phyloP scores from a whole-genome alignment of 37 sponge, comb jelly and placozoan genomes.

The Ianthella basta region DNA sequence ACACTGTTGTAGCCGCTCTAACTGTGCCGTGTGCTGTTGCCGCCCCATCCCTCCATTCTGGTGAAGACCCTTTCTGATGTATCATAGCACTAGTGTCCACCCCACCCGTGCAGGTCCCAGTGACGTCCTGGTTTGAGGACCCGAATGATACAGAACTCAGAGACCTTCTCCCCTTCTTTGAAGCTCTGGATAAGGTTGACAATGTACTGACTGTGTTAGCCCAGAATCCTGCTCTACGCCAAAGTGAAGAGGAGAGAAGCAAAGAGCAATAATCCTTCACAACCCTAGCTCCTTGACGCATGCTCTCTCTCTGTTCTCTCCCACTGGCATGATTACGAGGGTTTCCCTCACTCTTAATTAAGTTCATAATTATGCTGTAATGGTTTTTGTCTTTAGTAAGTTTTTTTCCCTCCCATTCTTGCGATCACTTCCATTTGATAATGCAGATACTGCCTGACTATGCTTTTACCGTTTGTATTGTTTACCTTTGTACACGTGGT shows the following conservation, averaged over 20 bases:
- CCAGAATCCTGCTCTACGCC: conserved; percentile 22
- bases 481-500: not conserved
- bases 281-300: not conserved
- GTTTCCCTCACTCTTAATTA: not conserved
- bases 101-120: conserved; percentile 87
- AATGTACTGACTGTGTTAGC: conserved; percentile 82
- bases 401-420: not conserved
- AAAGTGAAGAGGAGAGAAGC: not conserved
- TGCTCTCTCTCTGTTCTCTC: conserved; percentile 2
- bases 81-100: no score
- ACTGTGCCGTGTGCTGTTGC: no score
- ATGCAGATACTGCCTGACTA: not conserved
- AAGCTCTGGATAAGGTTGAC: conserved; percentile 90
- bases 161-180: conserved; percentile 98
- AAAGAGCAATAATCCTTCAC: not conserved
- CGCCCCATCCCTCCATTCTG: no score
- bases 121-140: conserved; percentile 99
- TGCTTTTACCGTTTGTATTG: not conserved
- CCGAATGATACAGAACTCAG: conserved; percentile 94
- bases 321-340: conserved; percentile 22
- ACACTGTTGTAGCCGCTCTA: no score
- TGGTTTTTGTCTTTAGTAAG: not conserved
- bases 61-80: no score
- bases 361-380: not conserved
- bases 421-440: not conserved